Percentiles rank a stretch among this genome's conserved stretches.
These are phyloP conservation scores for Limulus polyphemus DNA, from an alignment of 2,888 invertebrate species.

Conservation along the genomic window DNA sequence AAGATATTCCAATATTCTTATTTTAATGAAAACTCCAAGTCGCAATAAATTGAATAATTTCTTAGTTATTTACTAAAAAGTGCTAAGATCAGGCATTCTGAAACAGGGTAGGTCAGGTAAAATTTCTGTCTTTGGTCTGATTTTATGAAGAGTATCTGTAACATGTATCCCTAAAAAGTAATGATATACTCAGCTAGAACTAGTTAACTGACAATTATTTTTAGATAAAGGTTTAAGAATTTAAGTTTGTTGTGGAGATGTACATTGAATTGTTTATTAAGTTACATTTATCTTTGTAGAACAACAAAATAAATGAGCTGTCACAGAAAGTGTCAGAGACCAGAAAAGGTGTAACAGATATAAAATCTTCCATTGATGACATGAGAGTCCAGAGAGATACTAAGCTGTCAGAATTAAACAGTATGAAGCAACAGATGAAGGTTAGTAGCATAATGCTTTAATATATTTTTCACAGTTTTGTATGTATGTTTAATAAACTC, in stretches of 20 bases:
- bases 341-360: conserved; percentile 70
- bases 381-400: conserved; percentile 83
- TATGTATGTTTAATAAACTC: too few relatives aligned
- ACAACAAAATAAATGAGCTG: conserved; percentile 60
- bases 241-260: too few relatives aligned
- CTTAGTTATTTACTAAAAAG: too few relatives aligned
- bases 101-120: too few relatives aligned
- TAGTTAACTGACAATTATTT: background rate
- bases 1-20: too few relatives aligned
- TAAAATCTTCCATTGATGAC: conserved; percentile 89
- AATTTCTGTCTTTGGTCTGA: too few relatives aligned
- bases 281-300: conserved; percentile 36
- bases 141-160: background rate
- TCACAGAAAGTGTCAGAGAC: conserved; percentile 70
- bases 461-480: too few relatives aligned
- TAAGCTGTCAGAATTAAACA: conserved; percentile 67
- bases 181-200: too few relatives aligned
- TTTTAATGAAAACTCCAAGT: too few relatives aligned
- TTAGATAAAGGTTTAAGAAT: background rate
- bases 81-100: too few relatives aligned
- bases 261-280: background rate
- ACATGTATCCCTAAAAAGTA: background rate
- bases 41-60: too few relatives aligned
- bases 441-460: too few relatives aligned
- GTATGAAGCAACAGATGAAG: conserved; percentile 34